phyloP scores from a whole-genome alignment of 2,113 vertebrate genomes.

The Orcinus orca region DNA sequence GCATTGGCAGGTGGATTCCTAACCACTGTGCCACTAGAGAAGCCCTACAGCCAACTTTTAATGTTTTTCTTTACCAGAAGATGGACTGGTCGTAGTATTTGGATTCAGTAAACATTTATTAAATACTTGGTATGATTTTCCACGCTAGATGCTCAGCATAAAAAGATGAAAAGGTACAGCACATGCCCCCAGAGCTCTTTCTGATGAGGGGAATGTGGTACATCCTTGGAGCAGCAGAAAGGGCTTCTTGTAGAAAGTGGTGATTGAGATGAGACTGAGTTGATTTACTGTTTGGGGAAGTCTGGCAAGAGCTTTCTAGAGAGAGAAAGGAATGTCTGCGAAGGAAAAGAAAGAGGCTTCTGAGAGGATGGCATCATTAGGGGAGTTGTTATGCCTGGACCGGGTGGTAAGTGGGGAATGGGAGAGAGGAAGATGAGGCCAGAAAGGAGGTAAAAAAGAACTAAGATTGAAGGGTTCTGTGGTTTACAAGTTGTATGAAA shows the following conservation, averaged over 20 bases:
- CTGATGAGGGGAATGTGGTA: background rate
- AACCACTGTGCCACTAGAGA: too few relatives aligned
- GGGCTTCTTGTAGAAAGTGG: background rate
- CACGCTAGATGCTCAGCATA: background rate
- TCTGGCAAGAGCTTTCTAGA: background rate
- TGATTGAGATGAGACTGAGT: background rate
- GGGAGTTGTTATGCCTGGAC: background rate
- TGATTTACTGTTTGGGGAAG: background rate
- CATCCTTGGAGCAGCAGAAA: background rate
- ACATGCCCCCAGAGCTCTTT: background rate
- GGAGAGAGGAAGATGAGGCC: background rate
- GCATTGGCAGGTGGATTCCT: too few relatives aligned
- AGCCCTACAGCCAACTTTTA: background rate
- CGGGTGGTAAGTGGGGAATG: background rate
- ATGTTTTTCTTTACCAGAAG: background rate
- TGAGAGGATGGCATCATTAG: background rate
- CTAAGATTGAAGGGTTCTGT: accelerated
- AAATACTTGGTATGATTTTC: background rate
- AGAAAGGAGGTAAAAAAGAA: background rate
- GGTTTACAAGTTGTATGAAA: background rate
- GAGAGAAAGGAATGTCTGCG: background rate
- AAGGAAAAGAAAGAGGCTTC: background rate
- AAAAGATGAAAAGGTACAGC: background rate
- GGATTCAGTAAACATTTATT: background rate
- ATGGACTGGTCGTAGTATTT: background rate